phyloP scores from a whole-genome alignment of 2,888 invertebrate species.

The Cantharis rufa region DNA sequence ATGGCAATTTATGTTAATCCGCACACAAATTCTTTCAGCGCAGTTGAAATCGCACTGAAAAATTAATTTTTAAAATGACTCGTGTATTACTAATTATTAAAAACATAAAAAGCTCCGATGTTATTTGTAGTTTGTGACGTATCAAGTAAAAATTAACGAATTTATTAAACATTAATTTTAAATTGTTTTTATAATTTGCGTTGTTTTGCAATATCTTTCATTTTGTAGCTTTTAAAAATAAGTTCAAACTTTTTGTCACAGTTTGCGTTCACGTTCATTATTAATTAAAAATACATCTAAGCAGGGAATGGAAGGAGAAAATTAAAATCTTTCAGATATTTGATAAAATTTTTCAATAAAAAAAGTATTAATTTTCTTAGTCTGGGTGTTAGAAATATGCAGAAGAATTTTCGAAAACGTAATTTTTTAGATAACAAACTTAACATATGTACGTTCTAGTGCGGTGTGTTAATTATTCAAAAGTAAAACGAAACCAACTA shows the following conservation, averaged over 20 bases:
- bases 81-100: no score
- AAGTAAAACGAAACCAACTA: conserved; percentile 2
- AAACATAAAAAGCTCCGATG: no score
- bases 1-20: no score
- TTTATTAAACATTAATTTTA: not conserved
- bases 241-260: not conserved
- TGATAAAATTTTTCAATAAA: no score
- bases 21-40: no score
- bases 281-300: not conserved
- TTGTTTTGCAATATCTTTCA: not conserved
- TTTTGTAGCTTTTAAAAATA: not conserved
- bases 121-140: no score
- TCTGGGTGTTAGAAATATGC: not conserved
- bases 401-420: not conserved
- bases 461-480: not conserved
- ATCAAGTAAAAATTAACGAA: not conserved
- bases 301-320: no score
- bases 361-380: not conserved
- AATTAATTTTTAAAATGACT: no score
- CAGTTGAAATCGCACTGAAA: no score
- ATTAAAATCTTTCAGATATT: no score
- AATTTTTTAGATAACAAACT: not conserved
- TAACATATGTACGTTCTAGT: not conserved
- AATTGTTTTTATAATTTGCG: not conserved
- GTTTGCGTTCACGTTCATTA: not conserved